Evolutionary conservation across 2,113 vertebrate genomes (phyloP).

Genomic region (Gallinago undulata): DNA sequence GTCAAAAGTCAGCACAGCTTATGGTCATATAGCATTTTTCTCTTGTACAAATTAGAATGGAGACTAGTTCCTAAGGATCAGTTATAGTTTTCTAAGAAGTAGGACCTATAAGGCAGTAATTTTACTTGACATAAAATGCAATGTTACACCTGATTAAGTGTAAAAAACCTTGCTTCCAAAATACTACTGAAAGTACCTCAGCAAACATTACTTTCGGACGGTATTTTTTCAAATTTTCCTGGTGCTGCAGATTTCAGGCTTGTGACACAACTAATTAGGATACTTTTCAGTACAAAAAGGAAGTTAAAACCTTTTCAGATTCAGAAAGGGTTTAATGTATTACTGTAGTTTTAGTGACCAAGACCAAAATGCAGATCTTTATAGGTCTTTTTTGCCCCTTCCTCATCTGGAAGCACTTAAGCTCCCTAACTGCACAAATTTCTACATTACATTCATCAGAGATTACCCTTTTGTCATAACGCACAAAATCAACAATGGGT

Average conservation of each 20-base stretch:
- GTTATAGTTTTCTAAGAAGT: background rate
- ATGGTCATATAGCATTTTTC: background rate
- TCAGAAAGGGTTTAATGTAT: background rate
- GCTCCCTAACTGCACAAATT: background rate
- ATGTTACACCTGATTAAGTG: background rate
- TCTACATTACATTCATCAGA: background rate
- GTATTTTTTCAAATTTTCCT: background rate
- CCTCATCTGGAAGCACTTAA: background rate
- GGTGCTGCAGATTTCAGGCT: background rate
- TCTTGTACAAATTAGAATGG: background rate
- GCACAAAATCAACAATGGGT: background rate
- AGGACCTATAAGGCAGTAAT: background rate
- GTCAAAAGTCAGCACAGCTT: background rate
- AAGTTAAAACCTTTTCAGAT: background rate
- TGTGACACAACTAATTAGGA: rapidly evolving
- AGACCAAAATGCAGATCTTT: background rate
- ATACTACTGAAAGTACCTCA: background rate
- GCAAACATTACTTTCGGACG: background rate
- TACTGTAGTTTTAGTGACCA: background rate
- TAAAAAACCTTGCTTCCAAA: background rate
- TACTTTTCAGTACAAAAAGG: background rate
- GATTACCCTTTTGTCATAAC: background rate
- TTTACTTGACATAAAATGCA: background rate
- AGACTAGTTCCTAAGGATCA: background rate
- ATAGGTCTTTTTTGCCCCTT: background rate